Conservation (phyloP, 2,113 vertebrate genomes). For the Ramphastos sulfuratus region DNA sequence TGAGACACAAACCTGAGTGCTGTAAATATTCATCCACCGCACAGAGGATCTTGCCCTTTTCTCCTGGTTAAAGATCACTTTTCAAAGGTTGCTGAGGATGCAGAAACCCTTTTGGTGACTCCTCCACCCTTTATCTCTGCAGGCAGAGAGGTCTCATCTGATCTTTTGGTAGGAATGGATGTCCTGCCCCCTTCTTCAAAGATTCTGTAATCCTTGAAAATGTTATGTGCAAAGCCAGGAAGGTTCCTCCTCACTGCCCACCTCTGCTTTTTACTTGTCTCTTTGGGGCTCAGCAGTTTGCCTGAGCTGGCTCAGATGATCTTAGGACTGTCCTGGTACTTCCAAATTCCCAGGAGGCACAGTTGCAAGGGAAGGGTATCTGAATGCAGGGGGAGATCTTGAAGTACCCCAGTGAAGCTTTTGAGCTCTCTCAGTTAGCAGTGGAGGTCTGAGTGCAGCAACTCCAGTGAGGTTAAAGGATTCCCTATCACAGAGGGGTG, state of each 20-base stretch:
- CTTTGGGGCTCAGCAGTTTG: neutral
- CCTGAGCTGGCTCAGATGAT: neutral
- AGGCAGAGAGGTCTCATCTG: neutral
- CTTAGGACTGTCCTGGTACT: neutral
- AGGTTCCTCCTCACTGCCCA: neutral
- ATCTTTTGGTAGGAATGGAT: neutral
- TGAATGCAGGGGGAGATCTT: neutral
- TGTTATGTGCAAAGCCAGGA: neutral
- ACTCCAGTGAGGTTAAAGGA: neutral
- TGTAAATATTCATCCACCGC: neutral
- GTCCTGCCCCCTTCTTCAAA: neutral
- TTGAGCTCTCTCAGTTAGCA: neutral
- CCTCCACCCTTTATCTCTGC: neutral
- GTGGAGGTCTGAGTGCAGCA: neutral
- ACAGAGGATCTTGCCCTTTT: neutral
- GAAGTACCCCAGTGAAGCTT: neutral
- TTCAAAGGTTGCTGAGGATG: neutral
- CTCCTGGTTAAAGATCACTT: no score
- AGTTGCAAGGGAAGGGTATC: neutral
- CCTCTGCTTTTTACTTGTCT: neutral
- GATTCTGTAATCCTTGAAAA: neutral
- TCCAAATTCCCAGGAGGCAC: neutral
- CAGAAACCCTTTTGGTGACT: neutral
- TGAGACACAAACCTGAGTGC: fast-evolving
- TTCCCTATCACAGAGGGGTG: neutral